A percentile compares a stretch with the other conserved stretches of the same genome.
phyloP scores from a whole-genome alignment of 2,113 vertebrate genomes.

The Chaetorhynchus papuensis region DNA sequence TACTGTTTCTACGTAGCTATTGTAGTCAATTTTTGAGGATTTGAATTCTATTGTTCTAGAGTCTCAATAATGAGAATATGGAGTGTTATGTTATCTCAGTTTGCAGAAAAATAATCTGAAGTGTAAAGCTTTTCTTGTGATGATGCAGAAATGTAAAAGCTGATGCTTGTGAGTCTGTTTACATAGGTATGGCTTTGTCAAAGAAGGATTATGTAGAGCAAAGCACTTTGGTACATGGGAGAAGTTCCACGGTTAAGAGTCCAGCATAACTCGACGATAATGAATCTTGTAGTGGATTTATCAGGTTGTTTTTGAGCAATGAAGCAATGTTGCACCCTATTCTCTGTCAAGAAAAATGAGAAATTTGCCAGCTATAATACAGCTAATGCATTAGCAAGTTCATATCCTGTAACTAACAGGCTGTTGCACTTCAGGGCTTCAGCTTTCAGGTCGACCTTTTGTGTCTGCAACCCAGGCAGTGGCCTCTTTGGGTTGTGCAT shows the following conservation, averaged over 20 bases:
- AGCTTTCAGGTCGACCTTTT: background rate
- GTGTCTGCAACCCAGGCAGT: background rate
- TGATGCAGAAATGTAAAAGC: background rate
- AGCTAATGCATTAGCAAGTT: background rate
- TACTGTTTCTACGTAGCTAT: background rate
- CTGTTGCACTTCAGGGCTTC: background rate
- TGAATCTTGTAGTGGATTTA: background rate
- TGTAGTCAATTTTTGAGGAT: background rate
- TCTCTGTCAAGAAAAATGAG: background rate
- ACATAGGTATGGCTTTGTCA: background rate
- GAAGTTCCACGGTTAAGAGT: background rate
- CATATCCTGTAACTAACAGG: background rate
- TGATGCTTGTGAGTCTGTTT: background rate
- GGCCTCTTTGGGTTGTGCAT: background rate
- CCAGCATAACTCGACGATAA: background rate
- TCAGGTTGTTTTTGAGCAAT: background rate
- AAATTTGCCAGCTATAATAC: background rate
- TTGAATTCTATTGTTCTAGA: background rate
- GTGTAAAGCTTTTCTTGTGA: background rate
- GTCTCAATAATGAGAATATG: background rate
- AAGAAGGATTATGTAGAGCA: background rate
- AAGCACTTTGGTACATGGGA: background rate
- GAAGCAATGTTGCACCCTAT: background rate
- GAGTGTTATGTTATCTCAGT: background rate
- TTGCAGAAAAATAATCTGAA: background rate